These are phyloP conservation scores for Gobius niger DNA, from an alignment of 2,113 vertebrate genomes.

Conservation along the genomic window DNA sequence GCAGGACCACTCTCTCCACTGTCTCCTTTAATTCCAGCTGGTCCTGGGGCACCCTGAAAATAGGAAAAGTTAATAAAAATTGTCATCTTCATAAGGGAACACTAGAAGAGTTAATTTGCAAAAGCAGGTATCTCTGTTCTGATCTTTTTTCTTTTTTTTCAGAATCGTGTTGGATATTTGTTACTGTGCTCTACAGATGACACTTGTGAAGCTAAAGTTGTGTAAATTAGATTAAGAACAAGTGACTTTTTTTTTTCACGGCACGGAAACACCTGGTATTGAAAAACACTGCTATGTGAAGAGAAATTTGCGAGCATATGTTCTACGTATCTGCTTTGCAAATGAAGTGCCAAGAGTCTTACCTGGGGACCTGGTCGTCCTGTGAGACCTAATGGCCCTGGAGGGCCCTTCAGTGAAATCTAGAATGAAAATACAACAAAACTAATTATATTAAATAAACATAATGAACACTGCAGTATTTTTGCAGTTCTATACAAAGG, in stretches of 20 bases:
- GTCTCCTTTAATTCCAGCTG: slow-evolving; percentile 72
- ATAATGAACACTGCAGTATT: background rate
- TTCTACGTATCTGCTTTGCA: too few species aligned
- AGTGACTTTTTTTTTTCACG: too few species aligned
- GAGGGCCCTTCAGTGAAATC: slow-evolving; percentile 86
- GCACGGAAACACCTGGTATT: too few species aligned
- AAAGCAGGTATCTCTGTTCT: background rate
- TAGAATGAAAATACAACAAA: slow-evolving; percentile 54
- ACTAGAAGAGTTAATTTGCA: background rate
- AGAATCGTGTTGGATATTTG: background rate
- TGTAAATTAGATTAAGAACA: too few species aligned
- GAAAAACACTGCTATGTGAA: too few species aligned
- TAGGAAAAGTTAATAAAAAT: slow-evolving; percentile 4
- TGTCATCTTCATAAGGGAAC: too few species aligned
- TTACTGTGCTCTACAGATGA: too few species aligned
- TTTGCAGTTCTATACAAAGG: background rate
- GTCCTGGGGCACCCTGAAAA: slow-evolving; percentile 71
- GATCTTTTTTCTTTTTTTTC: too few species aligned
- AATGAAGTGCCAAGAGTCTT: slow-evolving; percentile 36
- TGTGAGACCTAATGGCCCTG: slow-evolving; percentile 83
- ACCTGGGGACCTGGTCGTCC: slow-evolving; percentile 86
- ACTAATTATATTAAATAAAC: background rate
- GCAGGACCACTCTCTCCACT: slow-evolving; percentile 57
- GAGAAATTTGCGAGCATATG: too few species aligned
- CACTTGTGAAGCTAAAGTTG: too few species aligned